Percentiles rank a stretch among this genome's conserved stretches.
These are phyloP conservation scores for Siphlonurus alternatus DNA, from an alignment of 2,888 invertebrate species.

Conservation along the genomic window DNA sequence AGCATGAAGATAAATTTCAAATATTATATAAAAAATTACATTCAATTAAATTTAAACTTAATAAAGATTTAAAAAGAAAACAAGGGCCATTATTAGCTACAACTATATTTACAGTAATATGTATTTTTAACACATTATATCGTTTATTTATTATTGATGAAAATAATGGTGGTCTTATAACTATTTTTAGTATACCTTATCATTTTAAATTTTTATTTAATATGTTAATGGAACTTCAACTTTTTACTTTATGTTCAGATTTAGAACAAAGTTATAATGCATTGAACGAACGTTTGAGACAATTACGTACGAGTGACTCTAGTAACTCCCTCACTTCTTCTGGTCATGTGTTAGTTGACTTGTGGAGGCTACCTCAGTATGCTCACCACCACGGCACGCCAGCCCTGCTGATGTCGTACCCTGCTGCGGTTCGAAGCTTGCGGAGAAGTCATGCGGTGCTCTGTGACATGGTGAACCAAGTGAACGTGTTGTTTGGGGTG, in stretches of 20 bases:
- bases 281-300: background rate
- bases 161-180: background rate
- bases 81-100: background rate
- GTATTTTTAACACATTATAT: background rate
- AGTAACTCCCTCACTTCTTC: background rate
- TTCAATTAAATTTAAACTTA: background rate
- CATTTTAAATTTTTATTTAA: background rate
- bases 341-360: background rate
- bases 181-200: background rate
- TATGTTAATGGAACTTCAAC: background rate
- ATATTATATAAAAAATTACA: background rate
- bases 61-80: background rate
- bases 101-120: background rate
- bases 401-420: background rate
- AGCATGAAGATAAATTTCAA: background rate
- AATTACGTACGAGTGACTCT: background rate
- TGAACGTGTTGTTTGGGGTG: background rate
- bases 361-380: background rate
- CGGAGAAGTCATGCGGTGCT: background rate
- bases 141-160: background rate
- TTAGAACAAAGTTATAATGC: background rate
- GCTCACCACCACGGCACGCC: background rate
- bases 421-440: background rate
- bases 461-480: background rate
- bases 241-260: background rate